These are phyloP conservation scores for Hyperoplus lanceolatus DNA, from an alignment of 2,797 vertebrate genomes.

Conservation along the genomic window DNA sequence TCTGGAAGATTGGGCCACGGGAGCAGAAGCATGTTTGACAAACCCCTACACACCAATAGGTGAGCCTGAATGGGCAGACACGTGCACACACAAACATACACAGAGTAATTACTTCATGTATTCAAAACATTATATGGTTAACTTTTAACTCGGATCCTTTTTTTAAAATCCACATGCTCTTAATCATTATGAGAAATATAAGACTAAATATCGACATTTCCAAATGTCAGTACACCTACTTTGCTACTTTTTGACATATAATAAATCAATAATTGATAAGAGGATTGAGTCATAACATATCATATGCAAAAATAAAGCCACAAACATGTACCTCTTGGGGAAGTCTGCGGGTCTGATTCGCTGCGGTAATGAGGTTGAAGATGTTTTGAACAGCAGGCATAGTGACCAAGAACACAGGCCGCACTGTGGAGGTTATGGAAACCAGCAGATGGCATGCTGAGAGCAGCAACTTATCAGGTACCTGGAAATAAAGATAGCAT, in stretches of 20 bases:
- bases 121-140: neutral
- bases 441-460: constrained; percentile 95
- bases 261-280: neutral
- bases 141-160: neutral
- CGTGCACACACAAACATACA: constrained; percentile 21
- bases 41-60: constrained; percentile 93
- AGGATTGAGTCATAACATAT: neutral
- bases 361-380: constrained; percentile 94
- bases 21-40: constrained; percentile 95
- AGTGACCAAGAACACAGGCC: constrained; percentile 94
- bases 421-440: constrained; percentile 94
- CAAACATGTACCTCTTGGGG: constrained; percentile 88
- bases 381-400: constrained; percentile 95
- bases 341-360: constrained; percentile 90
- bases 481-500: constrained; percentile 79
- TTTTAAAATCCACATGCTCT: neutral
- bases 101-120: neutral
- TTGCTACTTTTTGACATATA: neutral
- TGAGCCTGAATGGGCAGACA: constrained; percentile 86
- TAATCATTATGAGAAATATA: neutral
- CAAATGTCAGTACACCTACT: neutral
- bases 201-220: neutral
- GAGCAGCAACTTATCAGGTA: constrained; percentile 95
- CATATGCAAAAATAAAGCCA: constrained; percentile 8
- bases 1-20: constrained; percentile 96